phyloP scores from a whole-genome alignment of 2,888 invertebrate species.

The Caenorhabditis sp. region DNA sequence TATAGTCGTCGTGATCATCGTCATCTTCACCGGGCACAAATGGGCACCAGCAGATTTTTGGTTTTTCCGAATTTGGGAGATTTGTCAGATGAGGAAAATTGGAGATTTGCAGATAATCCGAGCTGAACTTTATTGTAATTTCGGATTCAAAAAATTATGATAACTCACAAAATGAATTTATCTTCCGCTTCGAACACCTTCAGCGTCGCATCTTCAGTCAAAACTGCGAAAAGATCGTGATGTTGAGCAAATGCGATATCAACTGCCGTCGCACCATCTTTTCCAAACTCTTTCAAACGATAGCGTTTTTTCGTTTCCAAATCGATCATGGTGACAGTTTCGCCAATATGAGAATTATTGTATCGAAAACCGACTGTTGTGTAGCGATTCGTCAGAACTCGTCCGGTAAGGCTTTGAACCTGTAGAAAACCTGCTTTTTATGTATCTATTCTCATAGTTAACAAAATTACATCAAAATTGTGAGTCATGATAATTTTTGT shows the following conservation, averaged over 20 bases:
- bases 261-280: slow-evolving; percentile 29
- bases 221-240: slow-evolving; percentile 59
- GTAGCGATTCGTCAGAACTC: slow-evolving; percentile 52
- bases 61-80: slow-evolving; percentile 13
- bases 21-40: slow-evolving; percentile 49
- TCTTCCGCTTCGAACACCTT: too few relatives aligned
- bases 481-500: slow-evolving; percentile 60
- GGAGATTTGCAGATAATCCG: slow-evolving; percentile 20
- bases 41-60: slow-evolving; percentile 63
- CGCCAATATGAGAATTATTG: slow-evolving; percentile 48
- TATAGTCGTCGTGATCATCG: slow-evolving; percentile 39
- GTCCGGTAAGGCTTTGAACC: slow-evolving; percentile 27
- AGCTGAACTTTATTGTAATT: slow-evolving; percentile 7
- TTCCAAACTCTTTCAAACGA: slow-evolving; percentile 62
- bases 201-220: slow-evolving; percentile 58
- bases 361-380: slow-evolving; percentile 60
- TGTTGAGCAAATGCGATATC: slow-evolving; percentile 64
- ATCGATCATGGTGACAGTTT: slow-evolving; percentile 51
- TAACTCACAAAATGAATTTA: slow-evolving; percentile 4
- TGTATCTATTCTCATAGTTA: too few relatives aligned
- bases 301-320: slow-evolving; percentile 48
- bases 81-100: slow-evolving; percentile 23
- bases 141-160: neutral
- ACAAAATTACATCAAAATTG: slow-evolving; percentile 53
- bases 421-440: slow-evolving; percentile 1